Evolutionary conservation across 2,113 vertebrate genomes (phyloP), one percentile per base, ranked within the genome.

Genomic region (Sebastes schlegelii): DNA sequence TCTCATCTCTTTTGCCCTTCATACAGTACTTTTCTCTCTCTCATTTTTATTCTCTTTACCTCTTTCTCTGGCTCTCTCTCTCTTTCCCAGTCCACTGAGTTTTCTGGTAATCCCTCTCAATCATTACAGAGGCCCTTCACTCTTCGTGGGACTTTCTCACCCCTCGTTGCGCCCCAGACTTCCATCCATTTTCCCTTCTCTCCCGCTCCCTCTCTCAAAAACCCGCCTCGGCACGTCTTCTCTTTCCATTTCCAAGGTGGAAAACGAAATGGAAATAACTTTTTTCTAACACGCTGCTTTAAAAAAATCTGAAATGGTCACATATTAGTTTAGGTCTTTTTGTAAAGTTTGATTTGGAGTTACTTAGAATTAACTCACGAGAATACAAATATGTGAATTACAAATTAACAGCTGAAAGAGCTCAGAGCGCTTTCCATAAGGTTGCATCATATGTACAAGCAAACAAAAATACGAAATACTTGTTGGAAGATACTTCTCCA

Each of bases 51-150:
- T 83, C 86, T 79, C 80, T 73, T 82, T 65, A 67, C 70, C 75
- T 82, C 74, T 82, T 57, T 57, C 82, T 78, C 81, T 62, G 51
- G 57, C 83, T 79, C 76, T 81, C 85, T 65, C 86, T 82, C 84
- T 84, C 76, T 86, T 85, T 88, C 76, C 84, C 91, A 92, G 89
- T 90, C 89, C 82, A 84, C 91, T 92, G 91, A 88, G 80, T 93
- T 92, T 85, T 86, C 83, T 90, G 84, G 87, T 91, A 93, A 93
- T 93, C 91, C 92, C 90, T 90, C 89, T 92, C 92, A 91, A 93
- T 93, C 93, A 93, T 94, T 93, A 90, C 90, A 78, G 91, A 86
- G 92, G 90, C 89, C 89, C 88, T 91, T 92, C 92, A 90, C 89
- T 93, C 88, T 93, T 91, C 74, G 46, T 72, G 86, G 88, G 91